Evolutionary conservation across 1,140 invertebrate species (phyloP), one percentile per base, ranked within the genome.

Genomic region (Brachionus rotundiformis): DNA sequence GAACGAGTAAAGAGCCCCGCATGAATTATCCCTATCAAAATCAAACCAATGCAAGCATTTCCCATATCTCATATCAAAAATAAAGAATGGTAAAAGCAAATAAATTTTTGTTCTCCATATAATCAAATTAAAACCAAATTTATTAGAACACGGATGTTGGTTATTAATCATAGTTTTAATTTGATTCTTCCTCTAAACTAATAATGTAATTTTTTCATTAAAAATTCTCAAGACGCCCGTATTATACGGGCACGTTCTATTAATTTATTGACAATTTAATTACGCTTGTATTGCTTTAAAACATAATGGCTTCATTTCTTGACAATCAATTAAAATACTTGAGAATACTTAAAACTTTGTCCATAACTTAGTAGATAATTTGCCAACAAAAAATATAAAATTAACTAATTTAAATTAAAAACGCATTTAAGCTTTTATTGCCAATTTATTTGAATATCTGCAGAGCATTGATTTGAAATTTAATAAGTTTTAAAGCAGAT

Each of bases 11-110:
- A 54, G 16, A 54, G 47, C 47, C n/a, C 23, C 16, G 47, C 47
- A 54, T 54, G 47, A 54, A 54, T 54, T 54, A 54, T 54, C 47
- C 47, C 47, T 41, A 54, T 54, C 47, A 54, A 54, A 54, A 54
- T 7, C n/a, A 54, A n/a, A n/a, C n/a, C n/a, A n/a, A n/a, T n/a
- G n/a, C n/a, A n/a, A n/a, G n/a, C n/a, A n/a, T n/a, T n/a, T n/a
- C n/a, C n/a, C n/a, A n/a, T n/a, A n/a, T n/a, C n/a, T n/a, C n/a
- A n/a, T n/a, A n/a, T n/a, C n/a, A n/a, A n/a, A n/a, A n/a, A n/a
- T n/a, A n/a, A n/a, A n/a, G n/a, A n/a, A n/a, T n/a, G n/a, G n/a
- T n/a, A n/a, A n/a, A n/a, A n/a, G n/a, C n/a, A n/a, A n/a, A n/a
- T n/a, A n/a, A n/a, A 54, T 19, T 54, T 25, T 54, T 54, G 47